Evolutionary conservation across 2,888 invertebrate genomes (phyloP).

Genomic region (Panopea generosa): DNA sequence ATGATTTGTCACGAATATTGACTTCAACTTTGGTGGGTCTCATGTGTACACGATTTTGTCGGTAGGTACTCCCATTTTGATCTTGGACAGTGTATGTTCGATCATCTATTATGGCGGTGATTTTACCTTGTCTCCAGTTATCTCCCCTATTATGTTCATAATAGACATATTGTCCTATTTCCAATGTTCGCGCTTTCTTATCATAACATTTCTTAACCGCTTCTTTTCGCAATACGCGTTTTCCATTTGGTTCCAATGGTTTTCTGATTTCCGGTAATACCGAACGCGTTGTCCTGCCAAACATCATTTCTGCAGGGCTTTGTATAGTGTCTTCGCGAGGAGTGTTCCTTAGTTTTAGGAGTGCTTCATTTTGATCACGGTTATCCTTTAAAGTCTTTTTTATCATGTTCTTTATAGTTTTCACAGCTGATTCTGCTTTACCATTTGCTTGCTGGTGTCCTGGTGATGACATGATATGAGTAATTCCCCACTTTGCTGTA

Average conservation of each 20-base stretch:
- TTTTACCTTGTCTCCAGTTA: constrained; percentile 15
- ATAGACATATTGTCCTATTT: too few species aligned
- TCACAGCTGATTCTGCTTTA: constrained; percentile 46
- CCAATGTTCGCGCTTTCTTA: constrained; percentile 21
- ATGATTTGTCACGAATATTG: constrained; percentile 21
- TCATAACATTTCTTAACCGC: constrained; percentile 25
- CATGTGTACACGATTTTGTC: constrained; percentile 30
- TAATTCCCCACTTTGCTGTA: constrained; percentile 20
- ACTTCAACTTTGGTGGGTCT: constrained; percentile 23
- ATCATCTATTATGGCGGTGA: constrained; percentile 6
- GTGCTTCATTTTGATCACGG: constrained; percentile 21
- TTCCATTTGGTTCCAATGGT: not conserved
- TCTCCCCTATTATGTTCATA: too few species aligned
- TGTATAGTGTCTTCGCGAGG: not conserved
- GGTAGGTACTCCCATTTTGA: constrained; percentile 18
- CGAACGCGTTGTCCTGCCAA: constrained; percentile 32
- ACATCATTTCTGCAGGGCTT: constrained; percentile 11
- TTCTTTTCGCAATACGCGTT: constrained; percentile 20
- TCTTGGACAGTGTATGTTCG: constrained; percentile 9
- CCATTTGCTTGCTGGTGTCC: constrained; percentile 38
- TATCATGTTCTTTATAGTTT: constrained; percentile 36
- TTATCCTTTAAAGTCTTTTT: constrained; percentile 34
- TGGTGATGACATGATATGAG: constrained; percentile 13
- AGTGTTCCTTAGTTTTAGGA: constrained; percentile 13
- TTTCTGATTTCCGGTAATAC: constrained; percentile 20